A percentile compares a stretch with the other conserved stretches of the same genome.
Evolutionary conservation across 2,113 vertebrate species (phyloP).

Genomic region (Crypturellus undulatus): DNA sequence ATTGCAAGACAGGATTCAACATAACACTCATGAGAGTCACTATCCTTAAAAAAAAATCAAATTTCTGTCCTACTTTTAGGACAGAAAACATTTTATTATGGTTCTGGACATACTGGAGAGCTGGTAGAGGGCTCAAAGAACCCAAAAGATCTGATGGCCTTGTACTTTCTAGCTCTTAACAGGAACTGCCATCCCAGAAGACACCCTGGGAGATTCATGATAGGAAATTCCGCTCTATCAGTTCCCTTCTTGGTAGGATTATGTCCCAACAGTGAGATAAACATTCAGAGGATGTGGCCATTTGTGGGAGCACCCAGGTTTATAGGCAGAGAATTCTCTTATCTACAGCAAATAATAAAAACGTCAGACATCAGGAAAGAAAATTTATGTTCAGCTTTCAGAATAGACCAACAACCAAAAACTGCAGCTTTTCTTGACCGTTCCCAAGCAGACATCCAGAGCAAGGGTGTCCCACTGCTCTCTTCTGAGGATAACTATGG

Average conservation of each 20-base stretch:
- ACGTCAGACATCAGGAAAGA: not conserved
- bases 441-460: constrained; percentile 3
- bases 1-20: not conserved
- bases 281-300: not conserved
- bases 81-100: not conserved
- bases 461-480: not conserved
- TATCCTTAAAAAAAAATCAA: not conserved
- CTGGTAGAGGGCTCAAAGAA: not conserved
- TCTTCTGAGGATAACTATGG: constrained; percentile 22
- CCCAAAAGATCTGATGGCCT: not conserved
- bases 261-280: not conserved
- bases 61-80: not conserved
- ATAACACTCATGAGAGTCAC: not conserved
- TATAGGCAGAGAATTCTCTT: not conserved
- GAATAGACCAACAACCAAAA: constrained; percentile 1
- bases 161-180: not conserved
- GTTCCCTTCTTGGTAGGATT: not conserved
- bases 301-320: constrained; percentile 1
- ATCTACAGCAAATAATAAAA: not conserved
- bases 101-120: not conserved
- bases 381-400: constrained; percentile 4
- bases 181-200: not conserved
- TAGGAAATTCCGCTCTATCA: not conserved
- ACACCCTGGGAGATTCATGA: fast-evolving
- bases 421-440: not conserved